These are phyloP conservation scores for Eristalis pertinax DNA, from an alignment of 2,888 invertebrate genomes.

Conservation along the genomic window DNA sequence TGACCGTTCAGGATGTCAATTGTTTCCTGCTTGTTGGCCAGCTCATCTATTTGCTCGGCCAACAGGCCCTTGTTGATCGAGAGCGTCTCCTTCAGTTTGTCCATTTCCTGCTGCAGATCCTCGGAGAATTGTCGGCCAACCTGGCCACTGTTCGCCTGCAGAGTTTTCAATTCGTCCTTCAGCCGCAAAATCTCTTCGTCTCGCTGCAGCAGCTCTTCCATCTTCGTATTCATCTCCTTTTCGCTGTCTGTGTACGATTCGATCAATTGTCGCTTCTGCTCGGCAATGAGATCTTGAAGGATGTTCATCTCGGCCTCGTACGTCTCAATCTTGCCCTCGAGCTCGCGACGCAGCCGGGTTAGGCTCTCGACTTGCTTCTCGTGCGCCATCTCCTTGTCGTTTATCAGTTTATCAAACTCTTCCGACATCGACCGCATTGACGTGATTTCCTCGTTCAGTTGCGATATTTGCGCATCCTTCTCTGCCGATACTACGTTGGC, in stretches of 20 bases:
- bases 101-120: constrained; percentile 75
- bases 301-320: constrained; percentile 79
- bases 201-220: constrained; percentile 76
- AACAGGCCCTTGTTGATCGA: constrained; percentile 79
- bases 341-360: constrained; percentile 76
- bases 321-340: constrained; percentile 76
- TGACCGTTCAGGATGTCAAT: constrained; percentile 84
- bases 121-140: constrained; percentile 74
- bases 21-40: constrained; percentile 84
- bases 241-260: constrained; percentile 79
- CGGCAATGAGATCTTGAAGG: constrained; percentile 78
- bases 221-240: constrained; percentile 75
- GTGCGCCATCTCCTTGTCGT: constrained; percentile 76
- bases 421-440: constrained; percentile 75
- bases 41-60: constrained; percentile 78
- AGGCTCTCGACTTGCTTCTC: constrained; percentile 78
- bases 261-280: constrained; percentile 81
- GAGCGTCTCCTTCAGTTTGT: constrained; percentile 74
- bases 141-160: constrained; percentile 81
- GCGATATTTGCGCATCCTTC: constrained; percentile 82
- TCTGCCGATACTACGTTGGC: constrained; percentile 82
- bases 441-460: constrained; percentile 80
- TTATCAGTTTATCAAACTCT: constrained; percentile 76
- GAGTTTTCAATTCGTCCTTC: constrained; percentile 81
- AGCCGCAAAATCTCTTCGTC: constrained; percentile 80